Evolutionary conservation across 2,888 invertebrate genomes (phyloP).

Genomic region (Atethmia centrago): DNA sequence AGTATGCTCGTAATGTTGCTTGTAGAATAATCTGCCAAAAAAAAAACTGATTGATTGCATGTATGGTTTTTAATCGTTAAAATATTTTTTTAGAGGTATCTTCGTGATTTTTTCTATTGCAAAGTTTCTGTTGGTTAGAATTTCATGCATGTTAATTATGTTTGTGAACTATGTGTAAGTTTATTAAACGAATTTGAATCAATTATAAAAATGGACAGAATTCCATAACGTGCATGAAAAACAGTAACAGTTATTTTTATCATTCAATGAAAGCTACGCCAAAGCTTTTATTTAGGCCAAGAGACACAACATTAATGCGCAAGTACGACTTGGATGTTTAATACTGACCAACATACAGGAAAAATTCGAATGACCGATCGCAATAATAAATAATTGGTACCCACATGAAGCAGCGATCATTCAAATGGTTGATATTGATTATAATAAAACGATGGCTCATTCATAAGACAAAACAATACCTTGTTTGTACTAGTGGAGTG

Average conservation of each 20-base stretch:
- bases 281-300: neutral
- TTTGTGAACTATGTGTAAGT: no score
- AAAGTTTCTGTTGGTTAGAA: no score
- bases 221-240: no score
- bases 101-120: no score
- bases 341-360: conserved; percentile 6
- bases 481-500: conserved; percentile 52
- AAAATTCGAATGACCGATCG: conserved; percentile 5
- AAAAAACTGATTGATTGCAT: no score
- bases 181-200: no score
- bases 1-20: no score
- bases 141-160: no score
- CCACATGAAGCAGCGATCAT: conserved; percentile 18
- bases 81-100: no score
- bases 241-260: neutral
- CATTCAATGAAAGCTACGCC: neutral
- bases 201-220: neutral
- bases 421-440: conserved; percentile 44
- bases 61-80: no score
- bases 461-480: conserved; percentile 52
- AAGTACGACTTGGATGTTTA: neutral
- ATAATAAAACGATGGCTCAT: conserved; percentile 48
- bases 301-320: neutral
- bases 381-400: conserved; percentile 12
- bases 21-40: no score